Evolutionary conservation across 2,797 vertebrate species (phyloP).

Genomic region (Mormyrus proboscirostris): DNA sequence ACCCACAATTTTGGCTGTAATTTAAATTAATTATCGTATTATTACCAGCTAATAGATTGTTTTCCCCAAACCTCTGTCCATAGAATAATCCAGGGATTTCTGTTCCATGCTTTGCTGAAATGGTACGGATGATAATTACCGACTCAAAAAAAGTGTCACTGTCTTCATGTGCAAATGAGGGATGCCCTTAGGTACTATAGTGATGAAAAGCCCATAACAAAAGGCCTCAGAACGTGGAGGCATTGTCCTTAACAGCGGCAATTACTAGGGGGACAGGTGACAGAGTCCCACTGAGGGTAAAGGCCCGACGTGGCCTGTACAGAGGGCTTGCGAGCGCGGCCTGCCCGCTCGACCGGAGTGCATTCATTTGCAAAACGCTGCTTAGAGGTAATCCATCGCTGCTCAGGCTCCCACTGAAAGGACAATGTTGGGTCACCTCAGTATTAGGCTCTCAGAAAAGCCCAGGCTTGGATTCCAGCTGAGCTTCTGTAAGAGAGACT

Average conservation of each 20-base stretch:
- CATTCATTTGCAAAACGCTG: conserved; percentile 64
- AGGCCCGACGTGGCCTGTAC: conserved; percentile 24
- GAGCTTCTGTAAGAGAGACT: neutral
- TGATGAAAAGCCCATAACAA: conserved; percentile 39
- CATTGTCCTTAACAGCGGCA: conserved; percentile 39
- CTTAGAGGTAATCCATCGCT: neutral
- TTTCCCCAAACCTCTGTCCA: conserved; percentile 14
- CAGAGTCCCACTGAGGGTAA: conserved; percentile 30
- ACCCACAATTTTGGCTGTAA: conserved; percentile 19
- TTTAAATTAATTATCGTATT: conserved; percentile 37
- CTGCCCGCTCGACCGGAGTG: conserved; percentile 35
- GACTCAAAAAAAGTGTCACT: neutral
- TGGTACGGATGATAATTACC: neutral
- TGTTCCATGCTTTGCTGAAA: neutral
- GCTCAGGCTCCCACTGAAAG: conserved; percentile 43
- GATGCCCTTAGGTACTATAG: neutral
- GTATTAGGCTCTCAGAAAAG: conserved; percentile 37
- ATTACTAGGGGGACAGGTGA: conserved; percentile 30
- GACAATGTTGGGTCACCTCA: conserved; percentile 58
- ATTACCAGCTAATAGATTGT: conserved; percentile 25
- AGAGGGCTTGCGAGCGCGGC: neutral
- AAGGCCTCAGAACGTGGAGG: conserved; percentile 35
- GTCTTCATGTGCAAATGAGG: neutral
- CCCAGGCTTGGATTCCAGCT: neutral
- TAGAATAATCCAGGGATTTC: neutral